Base-by-base conservation (phyloP, 2,113 vertebrate species). In the Lutjanus erythropterus region DNA sequence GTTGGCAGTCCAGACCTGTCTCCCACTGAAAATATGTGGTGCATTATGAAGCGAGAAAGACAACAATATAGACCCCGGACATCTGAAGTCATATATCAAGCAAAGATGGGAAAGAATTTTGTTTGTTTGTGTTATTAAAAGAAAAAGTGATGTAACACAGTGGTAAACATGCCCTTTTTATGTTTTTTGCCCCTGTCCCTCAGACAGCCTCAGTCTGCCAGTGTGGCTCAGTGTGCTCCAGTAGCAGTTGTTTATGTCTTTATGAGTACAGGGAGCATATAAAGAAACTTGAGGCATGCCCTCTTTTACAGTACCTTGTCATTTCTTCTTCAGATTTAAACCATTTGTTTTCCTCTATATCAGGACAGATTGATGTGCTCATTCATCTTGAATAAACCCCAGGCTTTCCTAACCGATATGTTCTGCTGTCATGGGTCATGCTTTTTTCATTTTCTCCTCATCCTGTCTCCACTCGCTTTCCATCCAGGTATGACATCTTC, bases 401-500 rank as follows among this genome's bases (percentile, higher is more conserved):
- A 11, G 29, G 41, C 29, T 81, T 81, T 21, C 72, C 69, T 27
- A 35, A 76, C 21, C 85, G 33, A n/a, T 42, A 68, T 50, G 16
- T 80, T 78, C 35, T 77, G 29, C 70, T 65, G 44, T 60, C 62
- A 52, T 31, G 21, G n/a, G 5, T 25, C 14, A 39, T 31, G 5
- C 35, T 18, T 75, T 76, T 65, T 49, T 53, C 23, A 25, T 62
- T 31, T 52, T 62, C 53, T 29, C 50, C 53, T 80, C 37, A 71
- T 84, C 85, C 75, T 80, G 87, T 83, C 87, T 74, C 41, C 82
- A 83, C 88, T 88, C 12, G 47, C 72, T 84, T 82, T 77, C 75
- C 78, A 62, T 78, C 58, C 87, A 75, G 81, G 56, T 75, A 82
- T 88, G 81, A 91, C 88, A 86, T 90, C 78, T 62, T 75, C n/a